Base-by-base conservation (phyloP, 2,888 invertebrate species). In the Spicauda simplicius region DNA sequence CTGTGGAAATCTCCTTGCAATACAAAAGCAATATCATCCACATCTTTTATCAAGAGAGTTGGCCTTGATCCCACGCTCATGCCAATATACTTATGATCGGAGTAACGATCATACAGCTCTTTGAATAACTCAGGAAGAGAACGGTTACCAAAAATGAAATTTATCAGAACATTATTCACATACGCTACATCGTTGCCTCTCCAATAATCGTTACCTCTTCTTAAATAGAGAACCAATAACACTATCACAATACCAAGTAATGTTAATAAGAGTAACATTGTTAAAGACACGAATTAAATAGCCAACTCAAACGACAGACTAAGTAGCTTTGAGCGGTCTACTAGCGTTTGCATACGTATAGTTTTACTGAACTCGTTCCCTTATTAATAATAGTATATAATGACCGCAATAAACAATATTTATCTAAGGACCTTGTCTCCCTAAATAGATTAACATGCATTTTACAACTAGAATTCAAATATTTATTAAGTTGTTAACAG, bases 11-110 rank as follows among this genome's bases (percentile, higher is more conserved):
- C 85, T 63, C 79, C 73, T 20, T 80, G 75, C 6, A 88, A 64
- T 2, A 90, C 83, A 1, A 82, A 75, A 75, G 86, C 81, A 10
- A 90, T 72, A 62, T 87, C 84, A 54, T 86, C 79, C n/a, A 82
- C 69, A n/a, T 83, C 76, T 67, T 79, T 83, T 2, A 90, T 12
- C 1, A 90, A 67, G 0, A 90, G 69, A 0, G 79, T 77, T 2
- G 84, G 87, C 59, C 75, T 74, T 0, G 69, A 68, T 18, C 83
- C 87, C 2, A 75, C 45, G n/a, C 77, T 79, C 2, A 80, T 72
- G 0, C 89, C 89, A 11, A 89, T 75, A 55, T 79, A 73, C 2
- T 79, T 72, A 18, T 76, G 80, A 1, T 73, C 73, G 6, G 77
- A 74, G 69, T 84, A 61, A 0, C 73, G 72, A 8, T 88, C 79